These are phyloP conservation scores for Gracilinanus agilis DNA, from an alignment of 2,113 vertebrate species.

Conservation along the genomic window DNA sequence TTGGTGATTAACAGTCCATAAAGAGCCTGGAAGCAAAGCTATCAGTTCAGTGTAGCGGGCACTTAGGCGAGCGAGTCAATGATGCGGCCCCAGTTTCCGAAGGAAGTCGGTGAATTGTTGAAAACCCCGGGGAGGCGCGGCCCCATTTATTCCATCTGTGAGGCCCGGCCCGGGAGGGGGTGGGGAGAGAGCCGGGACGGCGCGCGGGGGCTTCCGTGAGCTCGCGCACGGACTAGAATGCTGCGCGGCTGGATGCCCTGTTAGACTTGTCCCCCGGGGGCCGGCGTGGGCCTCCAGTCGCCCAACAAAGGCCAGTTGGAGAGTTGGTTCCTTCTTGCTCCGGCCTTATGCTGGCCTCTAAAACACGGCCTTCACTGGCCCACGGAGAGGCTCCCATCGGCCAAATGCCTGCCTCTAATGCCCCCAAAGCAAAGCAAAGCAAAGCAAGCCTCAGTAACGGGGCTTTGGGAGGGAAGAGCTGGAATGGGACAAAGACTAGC, in stretches of 20 bases:
- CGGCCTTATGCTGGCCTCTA: background rate
- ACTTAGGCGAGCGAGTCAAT: no score
- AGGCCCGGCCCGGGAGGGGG: conserved; percentile 56
- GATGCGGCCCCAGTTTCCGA: conserved; percentile 80
- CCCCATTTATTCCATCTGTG: conserved; percentile 88
- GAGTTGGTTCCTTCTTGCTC: background rate
- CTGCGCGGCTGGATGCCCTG: background rate
- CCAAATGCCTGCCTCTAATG: background rate
- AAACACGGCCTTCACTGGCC: background rate
- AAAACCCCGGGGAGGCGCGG: conserved; percentile 84
- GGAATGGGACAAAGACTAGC: no score
- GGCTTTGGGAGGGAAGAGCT: background rate
- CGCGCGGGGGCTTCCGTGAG: conserved; percentile 67
- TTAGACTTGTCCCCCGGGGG: conserved; percentile 27
- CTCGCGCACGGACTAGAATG: no score
- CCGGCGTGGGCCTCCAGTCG: background rate
- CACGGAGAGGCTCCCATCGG: background rate
- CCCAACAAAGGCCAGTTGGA: background rate
- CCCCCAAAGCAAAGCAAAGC: background rate
- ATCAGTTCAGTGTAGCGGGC: no score
- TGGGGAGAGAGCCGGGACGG: conserved; percentile 38
- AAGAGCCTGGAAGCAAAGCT: conserved; percentile 85
- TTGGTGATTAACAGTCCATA: conserved; percentile 86
- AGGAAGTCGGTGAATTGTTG: conserved; percentile 81
- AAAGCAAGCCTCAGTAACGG: background rate